These are phyloP conservation scores for Drosophila triauraria DNA, from an alignment of 1,140 invertebrate genomes.

Conservation along the genomic window DNA sequence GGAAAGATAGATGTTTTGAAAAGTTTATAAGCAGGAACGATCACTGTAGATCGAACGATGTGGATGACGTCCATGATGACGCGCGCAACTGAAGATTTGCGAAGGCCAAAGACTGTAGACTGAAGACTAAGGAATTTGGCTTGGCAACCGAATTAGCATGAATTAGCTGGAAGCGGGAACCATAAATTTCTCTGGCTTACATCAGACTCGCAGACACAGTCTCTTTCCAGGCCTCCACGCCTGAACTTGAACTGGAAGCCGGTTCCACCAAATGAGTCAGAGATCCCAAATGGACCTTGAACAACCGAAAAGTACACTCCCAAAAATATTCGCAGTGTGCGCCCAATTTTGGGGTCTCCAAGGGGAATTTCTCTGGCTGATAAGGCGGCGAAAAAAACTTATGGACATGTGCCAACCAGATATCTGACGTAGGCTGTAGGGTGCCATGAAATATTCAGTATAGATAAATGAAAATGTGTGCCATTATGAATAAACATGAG, in stretches of 20 bases:
- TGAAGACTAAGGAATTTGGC: slow-evolving; percentile 1
- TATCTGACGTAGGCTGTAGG: slow-evolving; percentile 30
- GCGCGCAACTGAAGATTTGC: slow-evolving; percentile 1
- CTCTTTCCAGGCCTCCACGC: background rate
- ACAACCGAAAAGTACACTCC: slow-evolving; percentile 5
- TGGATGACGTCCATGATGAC: slow-evolving; percentile 5
- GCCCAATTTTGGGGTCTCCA: slow-evolving; percentile 8
- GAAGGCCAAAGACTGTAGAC: background rate
- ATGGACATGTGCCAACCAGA: slow-evolving; percentile 3
- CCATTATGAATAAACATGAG: slow-evolving; percentile 41
- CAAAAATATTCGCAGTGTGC: background rate
- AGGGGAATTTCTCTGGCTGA: slow-evolving; percentile 28
- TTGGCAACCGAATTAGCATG: slow-evolving; percentile 43
- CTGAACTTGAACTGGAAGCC: slow-evolving; percentile 15
- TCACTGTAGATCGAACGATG: slow-evolving; percentile 28
- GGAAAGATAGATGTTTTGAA: background rate
- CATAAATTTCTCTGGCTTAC: background rate
- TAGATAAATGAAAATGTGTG: slow-evolving; percentile 30
- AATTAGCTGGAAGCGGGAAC: background rate
- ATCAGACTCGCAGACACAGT: slow-evolving; percentile 7
- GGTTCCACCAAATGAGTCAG: slow-evolving; percentile 22
- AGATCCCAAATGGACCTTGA: slow-evolving; percentile 10
- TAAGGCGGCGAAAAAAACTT: slow-evolving; percentile 4
- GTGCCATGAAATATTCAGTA: slow-evolving; percentile 27
- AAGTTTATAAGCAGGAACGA: background rate